phyloP scores from a whole-genome alignment of 2,888 invertebrate genomes.

The Phaedon cochleariae region DNA sequence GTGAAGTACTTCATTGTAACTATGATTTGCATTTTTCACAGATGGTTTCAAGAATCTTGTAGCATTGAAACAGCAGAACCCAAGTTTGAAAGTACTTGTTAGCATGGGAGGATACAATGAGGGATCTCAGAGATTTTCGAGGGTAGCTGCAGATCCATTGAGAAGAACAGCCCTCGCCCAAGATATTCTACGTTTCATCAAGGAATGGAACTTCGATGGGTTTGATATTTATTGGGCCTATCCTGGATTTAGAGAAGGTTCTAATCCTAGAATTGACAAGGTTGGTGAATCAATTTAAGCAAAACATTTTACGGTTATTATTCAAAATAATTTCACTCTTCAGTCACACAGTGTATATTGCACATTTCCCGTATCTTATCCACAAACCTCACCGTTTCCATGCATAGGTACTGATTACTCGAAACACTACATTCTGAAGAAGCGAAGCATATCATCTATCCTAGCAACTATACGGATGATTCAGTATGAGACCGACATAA shows the following conservation, averaged over 20 bases:
- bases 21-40: too few species aligned
- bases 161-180: constrained; percentile 23
- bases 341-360: too few species aligned
- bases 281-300: constrained; percentile 22
- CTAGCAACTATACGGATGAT: too few species aligned
- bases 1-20: too few species aligned
- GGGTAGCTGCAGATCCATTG: constrained; percentile 62
- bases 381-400: too few species aligned
- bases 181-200: constrained; percentile 26
- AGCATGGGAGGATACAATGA: constrained; percentile 77
- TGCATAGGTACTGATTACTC: too few species aligned
- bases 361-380: too few species aligned
- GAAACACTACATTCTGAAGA: too few species aligned
- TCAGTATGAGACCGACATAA: too few species aligned
- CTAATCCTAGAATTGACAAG: constrained; percentile 34
- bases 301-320: not conserved
- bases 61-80: constrained; percentile 63
- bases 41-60: constrained; percentile 23
- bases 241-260: constrained; percentile 65
- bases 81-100: constrained; percentile 66
- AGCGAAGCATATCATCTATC: too few species aligned
- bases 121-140: constrained; percentile 54
- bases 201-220: constrained; percentile 76
- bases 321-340: not conserved
- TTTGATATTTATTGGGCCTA: constrained; percentile 89